Evolutionary conservation across 2,113 vertebrate species (phyloP).

Genomic region (Mesoclemmys tuberculata): DNA sequence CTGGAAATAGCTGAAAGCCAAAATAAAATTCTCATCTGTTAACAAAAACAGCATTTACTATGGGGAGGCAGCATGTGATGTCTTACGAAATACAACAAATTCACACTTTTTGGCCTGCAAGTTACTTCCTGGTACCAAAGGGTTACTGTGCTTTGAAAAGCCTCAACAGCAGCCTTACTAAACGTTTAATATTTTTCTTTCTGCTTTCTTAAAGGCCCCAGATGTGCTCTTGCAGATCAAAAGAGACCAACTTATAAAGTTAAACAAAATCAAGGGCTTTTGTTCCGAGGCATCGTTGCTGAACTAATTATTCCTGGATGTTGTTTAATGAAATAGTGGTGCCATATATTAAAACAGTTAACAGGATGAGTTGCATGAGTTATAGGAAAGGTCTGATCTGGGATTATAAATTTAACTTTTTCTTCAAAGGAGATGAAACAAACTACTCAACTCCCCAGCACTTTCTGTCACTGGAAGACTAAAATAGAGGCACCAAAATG

Average conservation of each 20-base stretch:
- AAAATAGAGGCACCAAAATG: slow-evolving; percentile 70
- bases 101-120: background rate
- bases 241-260: slow-evolving; percentile 84
- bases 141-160: slow-evolving; percentile 76
- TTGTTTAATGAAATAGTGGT: slow-evolving; percentile 84
- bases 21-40: background rate
- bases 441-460: slow-evolving; percentile 78
- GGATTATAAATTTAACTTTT: slow-evolving; percentile 84
- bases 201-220: slow-evolving; percentile 84
- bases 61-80: background rate
- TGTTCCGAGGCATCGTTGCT: slow-evolving; percentile 84
- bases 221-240: slow-evolving; percentile 86
- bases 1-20: background rate
- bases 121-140: slow-evolving; percentile 73
- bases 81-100: background rate
- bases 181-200: slow-evolving; percentile 83
- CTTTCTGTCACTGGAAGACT: slow-evolving; percentile 72
- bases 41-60: background rate
- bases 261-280: slow-evolving; percentile 84
- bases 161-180: slow-evolving; percentile 67
- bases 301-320: slow-evolving; percentile 89
- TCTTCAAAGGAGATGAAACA: slow-evolving; percentile 83
- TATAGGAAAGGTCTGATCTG: slow-evolving; percentile 82
- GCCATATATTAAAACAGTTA: slow-evolving; percentile 82
- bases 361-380: slow-evolving; percentile 82